phyloP scores from a whole-genome alignment of 2,797 vertebrate species.

The Arctocebus calabarensis region DNA sequence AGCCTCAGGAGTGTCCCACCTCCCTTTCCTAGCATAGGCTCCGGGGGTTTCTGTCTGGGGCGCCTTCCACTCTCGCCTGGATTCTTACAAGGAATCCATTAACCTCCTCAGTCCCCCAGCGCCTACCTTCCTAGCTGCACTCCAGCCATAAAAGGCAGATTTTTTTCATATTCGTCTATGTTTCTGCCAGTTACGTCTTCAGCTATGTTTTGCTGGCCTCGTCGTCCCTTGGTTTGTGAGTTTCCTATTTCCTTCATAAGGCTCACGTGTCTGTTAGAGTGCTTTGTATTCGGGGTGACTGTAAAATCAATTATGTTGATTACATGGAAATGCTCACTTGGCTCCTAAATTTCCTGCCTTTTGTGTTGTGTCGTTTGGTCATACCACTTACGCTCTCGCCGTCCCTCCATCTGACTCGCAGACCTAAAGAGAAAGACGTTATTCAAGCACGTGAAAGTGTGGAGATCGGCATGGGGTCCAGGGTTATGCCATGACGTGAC shows the following conservation, averaged over 20 bases:
- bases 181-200: neutral
- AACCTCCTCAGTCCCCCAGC: neutral
- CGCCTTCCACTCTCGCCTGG: neutral
- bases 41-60: neutral
- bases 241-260: slow-evolving; percentile 9
- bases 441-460: neutral
- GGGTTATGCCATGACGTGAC: neutral
- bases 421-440: neutral
- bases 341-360: neutral
- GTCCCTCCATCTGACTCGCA: neutral
- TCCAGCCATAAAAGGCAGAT: neutral
- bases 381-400: neutral
- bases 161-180: neutral
- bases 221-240: neutral
- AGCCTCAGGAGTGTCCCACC: neutral
- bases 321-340: neutral
- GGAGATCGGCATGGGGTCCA: neutral
- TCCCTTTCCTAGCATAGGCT: neutral
- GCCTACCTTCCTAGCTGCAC: neutral
- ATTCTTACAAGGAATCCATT: neutral
- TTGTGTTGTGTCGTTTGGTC: neutral
- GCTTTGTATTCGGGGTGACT: neutral
- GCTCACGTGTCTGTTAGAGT: neutral
- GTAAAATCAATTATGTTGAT: neutral
- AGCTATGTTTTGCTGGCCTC: neutral